Evolutionary conservation across 2,888 invertebrate species (phyloP), one percentile per base, ranked within the genome.

Genomic region (Dryocosmus kuriphilus): DNA sequence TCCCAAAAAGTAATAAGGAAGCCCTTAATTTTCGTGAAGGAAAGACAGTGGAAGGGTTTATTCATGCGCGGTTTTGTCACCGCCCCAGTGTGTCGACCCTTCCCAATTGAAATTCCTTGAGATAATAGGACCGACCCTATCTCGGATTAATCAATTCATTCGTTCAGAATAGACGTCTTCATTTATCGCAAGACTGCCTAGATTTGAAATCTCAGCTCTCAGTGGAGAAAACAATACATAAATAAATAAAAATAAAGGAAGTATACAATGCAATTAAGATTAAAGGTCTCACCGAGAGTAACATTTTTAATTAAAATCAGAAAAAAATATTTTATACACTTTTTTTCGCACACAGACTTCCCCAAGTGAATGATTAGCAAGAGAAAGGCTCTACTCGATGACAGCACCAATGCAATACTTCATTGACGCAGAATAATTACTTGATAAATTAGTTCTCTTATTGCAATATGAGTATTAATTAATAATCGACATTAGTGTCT

Each of bases 41-140:
- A 57, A 35, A 51, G 8, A 9, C 9, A n/a, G 35, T 41, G 38
- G 57, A 27, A 46, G 65, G 41, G 32, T 82, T 82, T 79, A 80
- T 80, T 81, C 81, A 79, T 79, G 75, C 67, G 81, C 77, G 83
- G 81, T 82, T 83, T 82, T 80, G 80, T 78, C 75, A 76, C 65
- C 76, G 57, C 71, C 77, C 73, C 51, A 71, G 46, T 51, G 11
- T 71, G 46, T 4, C 67, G 19, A 71, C 27, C 46, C 46, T 46
- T 71, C 11, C 30, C 24, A 38, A 16, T 46, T 71, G 46, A 46
- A 46, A 71, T 71, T 71, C 30, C 67, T 27, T 27, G 1, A 71
- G 30, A 71, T 46, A 71, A 71, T 51, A 71, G 30, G n/a, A n/a
- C 11, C 46, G 67, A 67, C 41, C 67, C 67, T 11, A 71, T 46